Base-by-base conservation (phyloP, 2,113 vertebrate genomes). In the Gasterosteus aculeatus region DNA sequence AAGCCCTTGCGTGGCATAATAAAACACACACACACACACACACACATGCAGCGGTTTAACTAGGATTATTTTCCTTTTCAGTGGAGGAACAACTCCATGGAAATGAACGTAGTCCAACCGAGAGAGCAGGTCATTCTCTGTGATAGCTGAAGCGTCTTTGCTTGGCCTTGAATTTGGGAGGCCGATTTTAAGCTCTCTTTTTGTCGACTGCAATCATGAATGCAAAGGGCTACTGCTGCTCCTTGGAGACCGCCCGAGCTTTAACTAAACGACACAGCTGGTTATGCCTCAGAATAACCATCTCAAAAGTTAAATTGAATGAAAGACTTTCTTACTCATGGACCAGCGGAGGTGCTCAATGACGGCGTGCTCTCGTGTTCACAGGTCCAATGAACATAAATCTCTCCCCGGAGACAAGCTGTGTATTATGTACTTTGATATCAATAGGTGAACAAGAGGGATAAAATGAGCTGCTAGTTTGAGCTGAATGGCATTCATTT, bases 401-500 rank as follows among this genome's bases (percentile, higher is more conserved):
- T 84, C 85, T 87, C 88, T 86, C 82, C 74, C 53, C 29, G 76
- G 75, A 82, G 84, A 84, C 83, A 83, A 73, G 75, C 78, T 88
- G 86, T 88, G 67, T 77, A 87, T 88, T 87, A 67, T 87, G 82
- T 88, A 82, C 82, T 90, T 84, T 83, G 84, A 87, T 90, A 91
- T 90, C 91, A 85, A 87, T 86, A 90, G 87, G 88, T 87, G 89
- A 90, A 88, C 77, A 82, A 83, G 89, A 31, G 74, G 83, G 90
- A 93, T 92, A 80, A 89, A 94, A 90, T 79, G 87, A 92, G 85
- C 91, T 81, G 88, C 88, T 75, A 68, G 87, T 75, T 78, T 78
- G 86, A 88, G 82, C 78, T 85, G 89, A 93, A 88, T 86, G 87
- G 80, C 82, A 90, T 87, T 90, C 69, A 89, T 91, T 94, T 91